Base-by-base conservation (phyloP, 2,797 vertebrate species). In the Anabacerthia variegaticeps region DNA sequence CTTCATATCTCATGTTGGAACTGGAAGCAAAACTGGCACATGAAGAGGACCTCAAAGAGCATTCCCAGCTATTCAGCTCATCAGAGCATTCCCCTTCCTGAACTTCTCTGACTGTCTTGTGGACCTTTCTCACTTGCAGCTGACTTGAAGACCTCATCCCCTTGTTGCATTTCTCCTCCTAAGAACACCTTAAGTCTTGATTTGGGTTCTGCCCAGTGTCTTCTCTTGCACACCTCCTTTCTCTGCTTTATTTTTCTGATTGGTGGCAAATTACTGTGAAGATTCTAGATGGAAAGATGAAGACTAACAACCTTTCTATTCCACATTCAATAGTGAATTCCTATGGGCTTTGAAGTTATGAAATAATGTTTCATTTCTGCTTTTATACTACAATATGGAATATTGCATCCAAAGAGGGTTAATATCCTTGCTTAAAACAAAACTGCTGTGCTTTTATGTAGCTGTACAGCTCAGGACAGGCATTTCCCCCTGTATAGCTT, bases 351-450 rank as follows among this genome's bases (percentile, higher is more conserved):
- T 73, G 28, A 79, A 82, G 6, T 39, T 63, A 75, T 2, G 9
- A 83, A 63, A 49, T 43, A 46, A 63, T 66, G 23, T 7, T 89
- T 91, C 9, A 26, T 89, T 94, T 82, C 30, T 54, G 19, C 9
- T 89, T 72, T 77, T 88, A 21, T 74, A 52, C 67, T 43, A 49
- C 39, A 56, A 14, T 32, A 23, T 61, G 43, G 67, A 26, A 5
- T 41, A 63, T 58, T 74, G 51, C 7, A 27, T 51, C 49, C 34
- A 26, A 36, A 56, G 20, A 84, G 48, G 13, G 18, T 5, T 46
- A 54, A 32, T 51, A 77, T 48, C 14, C 22, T 66, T 75, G n/a
- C n/a, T 91, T 94, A 72, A 93, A 87, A 85, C 22, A 55, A 82
- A 83, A 16, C 2, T 28, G 18, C 26, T n/a, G 4, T 67, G 28